A percentile compares a stretch with the other conserved stretches of the same genome.
Evolutionary conservation across 1,140 invertebrate species (phyloP).

Genomic region (Palaemon carinicauda): DNA sequence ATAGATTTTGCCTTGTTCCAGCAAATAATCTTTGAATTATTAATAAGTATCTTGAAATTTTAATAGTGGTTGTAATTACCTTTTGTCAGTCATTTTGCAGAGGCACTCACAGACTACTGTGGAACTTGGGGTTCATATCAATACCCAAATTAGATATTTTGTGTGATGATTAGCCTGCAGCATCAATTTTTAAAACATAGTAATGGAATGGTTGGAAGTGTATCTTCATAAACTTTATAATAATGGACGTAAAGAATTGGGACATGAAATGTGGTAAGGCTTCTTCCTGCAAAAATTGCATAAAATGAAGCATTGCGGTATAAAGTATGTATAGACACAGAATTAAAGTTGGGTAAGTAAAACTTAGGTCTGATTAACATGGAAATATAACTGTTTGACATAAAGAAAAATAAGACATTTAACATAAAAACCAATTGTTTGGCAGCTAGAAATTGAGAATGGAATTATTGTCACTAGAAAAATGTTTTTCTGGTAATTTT

Average conservation of each 20-base stretch:
- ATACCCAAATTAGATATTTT: slow-evolving; percentile 55
- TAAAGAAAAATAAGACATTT: too few relatives aligned
- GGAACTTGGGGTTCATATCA: slow-evolving; percentile 41
- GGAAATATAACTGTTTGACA: not conserved
- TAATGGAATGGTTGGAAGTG: slow-evolving; percentile 39
- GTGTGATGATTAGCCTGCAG: slow-evolving; percentile 54
- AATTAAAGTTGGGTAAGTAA: not conserved
- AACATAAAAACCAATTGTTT: too few relatives aligned
- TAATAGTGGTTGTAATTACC: not conserved
- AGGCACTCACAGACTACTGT: slow-evolving; percentile 27
- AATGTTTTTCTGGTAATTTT: too few relatives aligned
- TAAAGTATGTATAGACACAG: not conserved
- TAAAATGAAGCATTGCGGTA: slow-evolving; percentile 47
- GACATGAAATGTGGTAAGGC: slow-evolving; percentile 48
- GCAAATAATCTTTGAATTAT: not conserved
- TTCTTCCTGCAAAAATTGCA: slow-evolving; percentile 53
- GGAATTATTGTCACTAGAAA: too few relatives aligned
- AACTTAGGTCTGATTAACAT: not conserved
- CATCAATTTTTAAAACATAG: slow-evolving; percentile 54
- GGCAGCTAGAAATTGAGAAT: too few relatives aligned
- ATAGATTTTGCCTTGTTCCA: not conserved
- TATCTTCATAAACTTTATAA: slow-evolving; percentile 21
- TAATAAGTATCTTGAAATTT: not conserved
- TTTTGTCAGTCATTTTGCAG: not conserved
- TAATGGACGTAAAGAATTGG: slow-evolving; percentile 35